Conservation (phyloP, 2,888 invertebrate species). For the Metalampra italica region DNA sequence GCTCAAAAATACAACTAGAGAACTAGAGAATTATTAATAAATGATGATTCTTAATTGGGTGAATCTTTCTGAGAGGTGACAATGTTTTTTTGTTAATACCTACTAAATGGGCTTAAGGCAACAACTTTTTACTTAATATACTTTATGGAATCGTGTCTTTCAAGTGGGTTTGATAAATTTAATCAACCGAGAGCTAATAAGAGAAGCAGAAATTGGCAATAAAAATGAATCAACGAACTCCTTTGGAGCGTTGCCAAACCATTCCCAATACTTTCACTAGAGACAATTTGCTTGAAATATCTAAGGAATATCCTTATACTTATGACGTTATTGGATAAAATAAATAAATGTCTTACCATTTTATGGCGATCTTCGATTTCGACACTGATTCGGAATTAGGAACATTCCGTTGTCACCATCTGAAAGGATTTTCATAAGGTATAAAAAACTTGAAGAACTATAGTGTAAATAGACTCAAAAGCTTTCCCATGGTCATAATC, state of each 20-base stretch:
- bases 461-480: constrained; percentile 27
- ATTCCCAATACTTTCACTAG: constrained; percentile 23
- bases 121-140: no score
- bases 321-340: background rate
- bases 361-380: no score
- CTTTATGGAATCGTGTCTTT: constrained; percentile 12
- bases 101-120: no score
- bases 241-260: constrained; percentile 30
- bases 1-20: no score
- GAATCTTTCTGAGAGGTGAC: no score
- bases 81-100: no score
- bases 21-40: no score
- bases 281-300: constrained; percentile 9
- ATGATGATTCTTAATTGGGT: no score
- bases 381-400: no score
- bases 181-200: constrained; percentile 24
- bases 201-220: constrained; percentile 31
- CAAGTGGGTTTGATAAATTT: constrained; percentile 17
- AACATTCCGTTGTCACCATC: constrained; percentile 20
- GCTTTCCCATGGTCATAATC: constrained; percentile 41
- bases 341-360: no score
- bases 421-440: constrained; percentile 28
- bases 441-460: constrained; percentile 14
- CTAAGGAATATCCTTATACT: background rate
- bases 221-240: constrained; percentile 25